These are phyloP conservation scores for Lagorchestes hirsutus DNA, from an alignment of 2,797 vertebrate genomes.

Conservation along the genomic window DNA sequence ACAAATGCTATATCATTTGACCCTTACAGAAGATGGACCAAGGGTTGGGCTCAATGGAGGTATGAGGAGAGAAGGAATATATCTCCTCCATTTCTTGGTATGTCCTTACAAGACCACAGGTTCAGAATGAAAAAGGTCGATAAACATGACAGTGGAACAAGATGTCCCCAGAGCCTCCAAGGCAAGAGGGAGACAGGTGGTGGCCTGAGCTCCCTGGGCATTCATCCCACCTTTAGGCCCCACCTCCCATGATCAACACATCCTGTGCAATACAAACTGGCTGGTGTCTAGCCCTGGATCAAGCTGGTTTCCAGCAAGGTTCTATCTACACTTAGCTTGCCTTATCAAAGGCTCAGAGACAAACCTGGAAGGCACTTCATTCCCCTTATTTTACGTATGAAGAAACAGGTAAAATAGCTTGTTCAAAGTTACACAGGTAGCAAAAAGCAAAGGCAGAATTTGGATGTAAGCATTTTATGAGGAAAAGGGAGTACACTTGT, in stretches of 20 bases:
- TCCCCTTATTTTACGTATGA: background rate
- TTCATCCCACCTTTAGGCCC: background rate
- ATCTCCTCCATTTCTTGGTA: background rate
- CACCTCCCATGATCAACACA: background rate
- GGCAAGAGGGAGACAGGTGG: background rate
- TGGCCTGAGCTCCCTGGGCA: background rate
- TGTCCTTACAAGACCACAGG: background rate
- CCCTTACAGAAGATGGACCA: background rate
- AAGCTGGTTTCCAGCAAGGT: background rate
- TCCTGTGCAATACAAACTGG: background rate
- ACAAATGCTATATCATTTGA: background rate
- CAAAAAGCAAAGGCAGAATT: background rate
- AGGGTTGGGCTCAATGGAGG: background rate
- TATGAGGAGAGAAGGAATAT: background rate
- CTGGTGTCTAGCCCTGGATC: background rate
- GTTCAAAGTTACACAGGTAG: background rate
- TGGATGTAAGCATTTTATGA: background rate
- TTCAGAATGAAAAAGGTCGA: background rate
- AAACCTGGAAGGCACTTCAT: background rate
- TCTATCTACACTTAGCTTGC: background rate
- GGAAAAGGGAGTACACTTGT: background rate
- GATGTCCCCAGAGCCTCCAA: background rate
- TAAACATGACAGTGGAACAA: background rate
- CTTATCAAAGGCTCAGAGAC: background rate
- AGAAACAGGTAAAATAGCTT: background rate